These are phyloP conservation scores for Sphaerodactylus townsendi DNA, from an alignment of 2,113 vertebrate species.

Conservation along the genomic window DNA sequence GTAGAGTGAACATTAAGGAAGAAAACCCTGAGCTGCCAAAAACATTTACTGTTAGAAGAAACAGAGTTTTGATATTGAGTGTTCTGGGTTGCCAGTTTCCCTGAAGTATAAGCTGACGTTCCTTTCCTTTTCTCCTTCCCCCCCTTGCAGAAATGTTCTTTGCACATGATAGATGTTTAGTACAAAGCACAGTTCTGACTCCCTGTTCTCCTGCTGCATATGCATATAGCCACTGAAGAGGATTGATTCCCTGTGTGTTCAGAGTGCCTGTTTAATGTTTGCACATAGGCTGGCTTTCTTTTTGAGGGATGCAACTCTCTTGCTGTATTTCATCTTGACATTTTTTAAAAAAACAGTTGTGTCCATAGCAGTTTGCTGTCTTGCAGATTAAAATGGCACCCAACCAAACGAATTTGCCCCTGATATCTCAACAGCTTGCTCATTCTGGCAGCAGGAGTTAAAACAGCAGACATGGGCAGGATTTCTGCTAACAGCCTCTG, in stretches of 20 bases:
- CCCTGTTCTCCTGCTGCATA: not conserved
- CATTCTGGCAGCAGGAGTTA: conserved; percentile 30
- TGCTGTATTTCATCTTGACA: conserved; percentile 53
- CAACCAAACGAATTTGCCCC: conserved; percentile 8
- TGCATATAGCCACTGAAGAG: not conserved
- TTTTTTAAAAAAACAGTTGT: not conserved
- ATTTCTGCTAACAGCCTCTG: not conserved
- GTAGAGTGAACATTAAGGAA: not conserved
- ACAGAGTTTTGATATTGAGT: not conserved
- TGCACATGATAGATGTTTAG: not conserved
- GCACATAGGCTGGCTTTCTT: conserved; percentile 32
- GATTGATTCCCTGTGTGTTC: conserved; percentile 31
- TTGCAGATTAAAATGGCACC: conserved; percentile 46
- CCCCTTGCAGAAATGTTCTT: not conserved
- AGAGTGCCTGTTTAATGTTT: not conserved
- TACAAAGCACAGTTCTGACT: accelerated
- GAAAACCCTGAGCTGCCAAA: not conserved
- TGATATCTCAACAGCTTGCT: conserved; percentile 28
- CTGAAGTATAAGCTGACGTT: not conserved
- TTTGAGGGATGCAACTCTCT: conserved; percentile 47
- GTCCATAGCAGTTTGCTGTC: conserved; percentile 10
- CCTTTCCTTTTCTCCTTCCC: not conserved
- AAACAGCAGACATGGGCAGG: conserved; percentile 25
- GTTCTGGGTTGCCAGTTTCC: not conserved
- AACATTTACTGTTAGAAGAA: not conserved